Evolutionary conservation across 2,113 vertebrate species (phyloP), one percentile per base, ranked within the genome.

Genomic region (Cebus imitator): DNA sequence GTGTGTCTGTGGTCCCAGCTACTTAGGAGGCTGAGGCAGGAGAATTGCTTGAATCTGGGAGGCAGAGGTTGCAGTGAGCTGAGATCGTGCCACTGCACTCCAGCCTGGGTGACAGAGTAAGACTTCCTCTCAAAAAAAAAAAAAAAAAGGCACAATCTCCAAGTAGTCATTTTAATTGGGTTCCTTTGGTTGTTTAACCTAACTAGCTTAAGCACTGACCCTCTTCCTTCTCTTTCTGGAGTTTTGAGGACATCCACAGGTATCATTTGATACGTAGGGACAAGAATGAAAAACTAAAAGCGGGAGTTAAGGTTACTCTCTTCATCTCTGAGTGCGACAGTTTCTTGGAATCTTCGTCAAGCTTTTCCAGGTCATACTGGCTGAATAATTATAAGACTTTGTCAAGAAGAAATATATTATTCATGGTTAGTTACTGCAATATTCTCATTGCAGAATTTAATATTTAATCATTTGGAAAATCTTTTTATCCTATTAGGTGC

Each of bases 111-210:
- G 50, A 52, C 50, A 52, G 50, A 52, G 50, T 14, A 52, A 52
- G 50, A 52, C 14, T 52, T 52, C 16, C 0, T 52, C 14, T 52
- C 50, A 50, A 50, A 14, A 50, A 50, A 50, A 50, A 52, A 50
- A 50, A 50, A 52, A 52, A 52, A 52, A 52, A 52, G 13, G 18
- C 43, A 61, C 32, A 68, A 6, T 81, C 32, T 89, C n/a, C 43
- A 76, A 48, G 45, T 70, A 78, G 9, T 94, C 16, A 5, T 84
- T 96, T 93, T 90, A 72, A 82, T 73, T 96, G 81, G 40, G 8
- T 93, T 95, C 61, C 23, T 93, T 88, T 96, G 82, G 68, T 86
- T 87, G 79, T 4, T 95, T 83, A 82, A 79, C 13, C 80, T 92
- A 81, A 72, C 30, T 90, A 75, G 23, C 48, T 82, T 90, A 94